phyloP scores from a whole-genome alignment of 2,797 vertebrate species.

The Typhlichthys eigenmanni region DNA sequence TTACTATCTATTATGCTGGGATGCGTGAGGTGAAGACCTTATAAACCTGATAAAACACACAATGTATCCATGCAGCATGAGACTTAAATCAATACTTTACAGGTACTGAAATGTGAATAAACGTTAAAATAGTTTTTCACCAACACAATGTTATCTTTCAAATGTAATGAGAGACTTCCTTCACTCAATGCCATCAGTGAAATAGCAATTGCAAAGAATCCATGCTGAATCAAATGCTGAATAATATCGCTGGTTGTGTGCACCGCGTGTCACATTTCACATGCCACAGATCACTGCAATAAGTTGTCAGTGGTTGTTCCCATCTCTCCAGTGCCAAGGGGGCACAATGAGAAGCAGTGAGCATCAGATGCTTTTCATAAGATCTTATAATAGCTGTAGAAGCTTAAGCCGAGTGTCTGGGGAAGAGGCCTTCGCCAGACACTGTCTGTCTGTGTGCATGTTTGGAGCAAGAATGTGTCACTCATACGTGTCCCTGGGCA shows the following conservation, averaged over 20 bases:
- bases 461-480: slow-evolving; percentile 69
- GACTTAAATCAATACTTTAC: no score
- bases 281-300: neutral
- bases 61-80: no score
- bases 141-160: no score
- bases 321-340: slow-evolving; percentile 10
- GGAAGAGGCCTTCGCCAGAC: slow-evolving; percentile 54
- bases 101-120: no score
- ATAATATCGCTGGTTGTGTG: neutral
- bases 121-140: no score
- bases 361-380: slow-evolving; percentile 14
- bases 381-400: slow-evolving; percentile 55
- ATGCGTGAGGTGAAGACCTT: no score
- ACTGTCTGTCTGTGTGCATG: slow-evolving; percentile 53
- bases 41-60: no score
- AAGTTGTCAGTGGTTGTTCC: slow-evolving; percentile 17
- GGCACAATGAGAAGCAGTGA: slow-evolving; percentile 36
- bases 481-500: slow-evolving; percentile 66
- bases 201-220: no score
- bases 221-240: neutral
- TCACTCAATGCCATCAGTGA: no score
- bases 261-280: neutral
- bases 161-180: no score
- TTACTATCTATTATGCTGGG: no score
- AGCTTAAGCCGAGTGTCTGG: slow-evolving; percentile 45